A percentile compares a stretch with the other conserved stretches of the same genome.
phyloP scores from a whole-genome alignment of 1,140 invertebrate genomes.

The Drosophila takahashii region DNA sequence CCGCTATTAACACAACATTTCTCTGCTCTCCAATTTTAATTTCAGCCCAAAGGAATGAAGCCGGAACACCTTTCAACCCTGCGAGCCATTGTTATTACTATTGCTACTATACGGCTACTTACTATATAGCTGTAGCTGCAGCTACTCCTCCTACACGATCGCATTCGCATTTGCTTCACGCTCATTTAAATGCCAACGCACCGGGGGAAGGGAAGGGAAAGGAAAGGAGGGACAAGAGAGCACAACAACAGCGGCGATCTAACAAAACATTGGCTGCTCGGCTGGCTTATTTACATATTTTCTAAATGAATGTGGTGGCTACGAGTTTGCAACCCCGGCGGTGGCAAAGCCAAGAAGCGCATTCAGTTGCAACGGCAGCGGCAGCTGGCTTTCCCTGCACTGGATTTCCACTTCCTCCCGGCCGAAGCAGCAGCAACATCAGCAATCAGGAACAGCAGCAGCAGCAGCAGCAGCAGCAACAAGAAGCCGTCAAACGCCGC shows the following conservation, averaged over 20 bases:
- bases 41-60: constrained; percentile 54
- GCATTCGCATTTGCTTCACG: constrained; percentile 53
- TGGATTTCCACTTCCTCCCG: constrained; percentile 66
- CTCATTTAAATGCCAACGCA: constrained; percentile 70
- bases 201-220: constrained; percentile 8
- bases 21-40: constrained; percentile 55
- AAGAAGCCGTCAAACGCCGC: constrained; percentile 69
- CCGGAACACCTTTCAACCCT: constrained; percentile 73
- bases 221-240: constrained; percentile 4
- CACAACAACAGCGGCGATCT: constrained; percentile 4
- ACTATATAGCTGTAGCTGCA: not conserved
- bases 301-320: constrained; percentile 56
- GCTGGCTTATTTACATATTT: constrained; percentile 69
- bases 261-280: constrained; percentile 40
- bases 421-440: constrained; percentile 10
- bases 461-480: constrained; percentile 13
- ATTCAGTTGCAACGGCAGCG: constrained; percentile 69
- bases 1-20: constrained; percentile 48
- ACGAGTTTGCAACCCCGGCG: constrained; percentile 36
- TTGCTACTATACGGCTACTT: constrained; percentile 4
- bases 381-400: constrained; percentile 54
- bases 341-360: constrained; percentile 57
- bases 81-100: constrained; percentile 25
- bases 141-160: constrained; percentile 30
- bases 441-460: constrained; percentile 29